Evolutionary conservation across 2,888 invertebrate genomes (phyloP).

Genomic region (Polydrusus pterygomalis): DNA sequence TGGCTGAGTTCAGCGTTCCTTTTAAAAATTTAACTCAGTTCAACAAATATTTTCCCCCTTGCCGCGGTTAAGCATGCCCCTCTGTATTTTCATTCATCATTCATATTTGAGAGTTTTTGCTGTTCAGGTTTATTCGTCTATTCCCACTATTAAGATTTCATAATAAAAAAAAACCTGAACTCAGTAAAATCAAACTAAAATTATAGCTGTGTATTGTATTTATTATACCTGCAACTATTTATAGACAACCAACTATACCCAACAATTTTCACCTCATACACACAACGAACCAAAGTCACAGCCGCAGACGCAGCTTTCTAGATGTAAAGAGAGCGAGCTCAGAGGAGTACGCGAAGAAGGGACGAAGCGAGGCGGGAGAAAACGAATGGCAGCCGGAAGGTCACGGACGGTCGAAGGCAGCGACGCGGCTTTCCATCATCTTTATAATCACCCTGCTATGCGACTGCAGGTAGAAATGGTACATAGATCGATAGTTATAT

Average conservation of each 20-base stretch:
- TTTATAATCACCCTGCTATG: conserved; percentile 51
- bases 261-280: background rate
- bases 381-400: conserved; percentile 66
- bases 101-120: no score
- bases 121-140: no score
- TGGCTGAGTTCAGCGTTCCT: no score
- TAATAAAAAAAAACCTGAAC: no score
- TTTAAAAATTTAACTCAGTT: no score
- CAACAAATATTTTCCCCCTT: no score
- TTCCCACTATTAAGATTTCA: no score
- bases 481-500: no score
- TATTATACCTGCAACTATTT: background rate
- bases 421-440: conserved; percentile 52
- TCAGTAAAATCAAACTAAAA: no score
- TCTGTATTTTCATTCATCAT: no score
- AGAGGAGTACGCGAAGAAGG: background rate
- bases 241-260: conserved; percentile 15
- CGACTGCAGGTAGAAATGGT: conserved; percentile 12
- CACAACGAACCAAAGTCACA: background rate
- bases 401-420: conserved; percentile 69
- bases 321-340: background rate
- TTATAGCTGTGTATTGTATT: no score
- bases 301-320: background rate
- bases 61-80: no score
- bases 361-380: conserved; percentile 56